Evolutionary conservation across 2,113 vertebrate species (phyloP), one percentile per base, ranked within the genome.

Genomic region (Crotalus helleri): DNA sequence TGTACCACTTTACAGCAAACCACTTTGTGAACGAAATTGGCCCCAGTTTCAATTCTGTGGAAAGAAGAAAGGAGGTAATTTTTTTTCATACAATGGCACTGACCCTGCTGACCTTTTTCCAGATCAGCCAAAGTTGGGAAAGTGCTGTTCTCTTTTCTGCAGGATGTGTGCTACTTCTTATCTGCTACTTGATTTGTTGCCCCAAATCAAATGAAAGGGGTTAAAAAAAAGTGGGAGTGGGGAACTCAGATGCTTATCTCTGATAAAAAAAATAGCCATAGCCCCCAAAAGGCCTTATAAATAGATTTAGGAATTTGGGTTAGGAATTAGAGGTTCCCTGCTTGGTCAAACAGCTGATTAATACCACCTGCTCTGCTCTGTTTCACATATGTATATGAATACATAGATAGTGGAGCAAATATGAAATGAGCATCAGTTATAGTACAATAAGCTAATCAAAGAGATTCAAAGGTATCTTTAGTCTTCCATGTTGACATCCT

Each of bases 21-120:
- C 93, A 0, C 1, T 98, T n/a, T 98, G 98, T 0, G 96, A 94
- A 26, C 94, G 19, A 0, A 96, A 95, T 17, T 49, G 92, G 0
- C 61, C 92, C 46, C 94, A 96, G 87, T 96, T 97, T 51, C 93
- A 95, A 55, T 98, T 98, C 96, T 98, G 98, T 12, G 98, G 98
- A 93, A 98, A 89, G 94, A 97, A 96, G 94, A 98, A 97, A 97
- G 98, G 98, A 97, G 98, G 98, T 98, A 97, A 97, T 96, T 98
- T 97, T 96, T 26, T 95, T 58, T 85, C 53, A 53, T 94, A 85
- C 24, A 33, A 69, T 5, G 5, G 29, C 64, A 33, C 29, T 69
- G 61, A n/a, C 61, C 61, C 26, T 61, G 3, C 59, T 64, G 61
- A 64, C 26, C 26, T n/a, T 69, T 69, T n/a, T 29, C 61, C 61